A percentile compares a stretch with the other conserved stretches of the same genome.
Conservation (phyloP, 30 jellyfish, hydroid and myxozoan species). For the Haliclystus octoradiatus region DNA sequence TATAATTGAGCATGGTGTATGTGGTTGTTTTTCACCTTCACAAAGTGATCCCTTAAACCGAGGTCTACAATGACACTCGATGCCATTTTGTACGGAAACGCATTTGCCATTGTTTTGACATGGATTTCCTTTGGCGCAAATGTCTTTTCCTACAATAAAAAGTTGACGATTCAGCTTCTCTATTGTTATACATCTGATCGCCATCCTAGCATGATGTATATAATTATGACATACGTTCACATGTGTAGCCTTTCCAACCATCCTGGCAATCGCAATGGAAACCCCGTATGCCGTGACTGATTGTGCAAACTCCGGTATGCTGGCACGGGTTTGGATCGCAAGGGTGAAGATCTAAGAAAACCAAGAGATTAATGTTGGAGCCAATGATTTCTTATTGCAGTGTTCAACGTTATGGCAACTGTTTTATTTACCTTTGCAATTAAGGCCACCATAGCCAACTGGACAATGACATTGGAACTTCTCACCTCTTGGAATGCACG, state of each 20-base stretch:
- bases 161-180: too few species aligned
- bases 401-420: background rate
- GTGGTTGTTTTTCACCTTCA: slow-evolving; percentile 30
- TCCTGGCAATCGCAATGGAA: slow-evolving; percentile 45
- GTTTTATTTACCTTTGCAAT: slow-evolving; percentile 50
- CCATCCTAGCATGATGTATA: too few species aligned
- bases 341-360: slow-evolving; percentile 50
- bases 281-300: slow-evolving; percentile 51
- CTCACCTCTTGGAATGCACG: slow-evolving; percentile 68
- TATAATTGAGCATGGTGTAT: too few species aligned
- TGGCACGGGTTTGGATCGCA: slow-evolving; percentile 66
- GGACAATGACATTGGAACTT: slow-evolving; percentile 56
- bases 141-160: slow-evolving; percentile 15
- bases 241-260: slow-evolving; percentile 53
- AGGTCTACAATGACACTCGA: slow-evolving; percentile 60
- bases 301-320: slow-evolving; percentile 42
- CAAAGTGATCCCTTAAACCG: slow-evolving; percentile 57
- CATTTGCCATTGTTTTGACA: slow-evolving; percentile 79
- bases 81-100: slow-evolving; percentile 24
- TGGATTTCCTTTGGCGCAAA: slow-evolving; percentile 54
- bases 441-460: slow-evolving; percentile 61
- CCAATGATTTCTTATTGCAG: background rate
- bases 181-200: too few species aligned
- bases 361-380: background rate
- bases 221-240: slow-evolving; percentile 71